Base-by-base conservation (phyloP, 1,140 invertebrate genomes). In the Lutraria rhynchaena region DNA sequence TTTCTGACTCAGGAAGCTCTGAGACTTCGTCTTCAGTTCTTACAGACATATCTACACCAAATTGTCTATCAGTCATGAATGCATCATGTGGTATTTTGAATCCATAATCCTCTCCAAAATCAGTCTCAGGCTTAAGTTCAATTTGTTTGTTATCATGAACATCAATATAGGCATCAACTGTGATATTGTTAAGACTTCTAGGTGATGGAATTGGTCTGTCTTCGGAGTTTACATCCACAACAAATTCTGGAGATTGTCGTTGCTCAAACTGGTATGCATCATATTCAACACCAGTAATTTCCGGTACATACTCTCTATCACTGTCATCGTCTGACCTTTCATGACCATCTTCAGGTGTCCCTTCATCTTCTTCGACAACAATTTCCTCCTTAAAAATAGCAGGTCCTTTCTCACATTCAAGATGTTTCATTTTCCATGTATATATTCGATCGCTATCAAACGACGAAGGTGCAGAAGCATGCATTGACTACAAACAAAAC, bases 381-480 rank as follows among this genome's bases (percentile, higher is more conserved):
- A 78, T 77, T 78, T 77, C 77, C 76, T 86, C 78, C 71, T 86
- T 83, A 75, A 83, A 85, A 70, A 82, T 74, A 83, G 51, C 57
- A 82, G 51, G 70, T 24, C 65, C 46, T 44, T 58, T 49, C 27
- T 83, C 70, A 81, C 31, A 17, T 19, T 67, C 55, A 57, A 70
- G 17, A 46, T 75, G 61, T 70, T 24, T 82, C 74, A 71, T 75
- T 70, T 75, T 76, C 76, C 76, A 80, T 31, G 76, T 75, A 65
- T 44, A 70, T n/a, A 78, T 73, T 46, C 33, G 22, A 51, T 78
- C 71, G 77, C 73, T 61, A 74, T 81, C 81, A 65, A 83, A 53
- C 33, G 67, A 58, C 55, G 55, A 5, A 37, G 69, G 29, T 27
- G 53, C 75, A 35, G 49, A 58, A 81, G 70, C 73, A 82, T 69